Conservation (phyloP, 2,113 vertebrate species). For the Dunckerocampus dactyliophorus region DNA sequence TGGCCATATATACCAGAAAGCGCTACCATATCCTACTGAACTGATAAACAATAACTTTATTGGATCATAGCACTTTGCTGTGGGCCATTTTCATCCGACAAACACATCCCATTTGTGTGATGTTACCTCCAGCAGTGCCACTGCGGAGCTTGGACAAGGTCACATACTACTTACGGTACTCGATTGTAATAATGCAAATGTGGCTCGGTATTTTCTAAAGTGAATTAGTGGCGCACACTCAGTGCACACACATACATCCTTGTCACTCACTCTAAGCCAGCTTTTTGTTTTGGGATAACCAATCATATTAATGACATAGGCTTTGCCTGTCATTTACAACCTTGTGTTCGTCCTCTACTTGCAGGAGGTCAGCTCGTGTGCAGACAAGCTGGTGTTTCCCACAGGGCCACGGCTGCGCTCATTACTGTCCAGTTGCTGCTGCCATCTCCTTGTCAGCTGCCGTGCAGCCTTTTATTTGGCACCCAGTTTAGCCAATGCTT, state of each 20-base stretch:
- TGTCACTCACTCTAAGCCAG: conserved; percentile 9
- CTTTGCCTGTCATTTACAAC: conserved; percentile 27
- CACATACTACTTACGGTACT: conserved; percentile 12
- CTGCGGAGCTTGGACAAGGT: conserved; percentile 38
- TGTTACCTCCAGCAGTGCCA: conserved; percentile 12
- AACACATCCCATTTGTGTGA: conserved; percentile 4
- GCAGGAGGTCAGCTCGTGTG: conserved; percentile 43
- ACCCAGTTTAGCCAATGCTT: conserved; percentile 3
- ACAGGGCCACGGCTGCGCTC: conserved; percentile 10
- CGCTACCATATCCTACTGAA: background rate
- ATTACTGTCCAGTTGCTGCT: conserved; percentile 1
- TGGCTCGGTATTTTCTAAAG: conserved; percentile 33
- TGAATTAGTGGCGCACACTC: conserved; percentile 39
- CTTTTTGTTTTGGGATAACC: conserved; percentile 48
- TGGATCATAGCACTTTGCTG: background rate
- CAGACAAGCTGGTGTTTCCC: conserved; percentile 30
- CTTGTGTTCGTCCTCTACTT: conserved; percentile 13
- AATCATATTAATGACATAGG: conserved; percentile 47
- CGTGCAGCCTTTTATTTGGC: conserved; percentile 3
- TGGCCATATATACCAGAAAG: background rate
- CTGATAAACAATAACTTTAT: conserved; percentile 17
- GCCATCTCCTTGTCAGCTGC: conserved; percentile 9
- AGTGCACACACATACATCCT: conserved; percentile 9
- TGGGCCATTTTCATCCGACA: conserved; percentile 15
- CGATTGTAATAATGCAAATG: conserved; percentile 35